Evolutionary conservation across 2,888 invertebrate species (phyloP).

Genomic region (Cotesia congregata): DNA sequence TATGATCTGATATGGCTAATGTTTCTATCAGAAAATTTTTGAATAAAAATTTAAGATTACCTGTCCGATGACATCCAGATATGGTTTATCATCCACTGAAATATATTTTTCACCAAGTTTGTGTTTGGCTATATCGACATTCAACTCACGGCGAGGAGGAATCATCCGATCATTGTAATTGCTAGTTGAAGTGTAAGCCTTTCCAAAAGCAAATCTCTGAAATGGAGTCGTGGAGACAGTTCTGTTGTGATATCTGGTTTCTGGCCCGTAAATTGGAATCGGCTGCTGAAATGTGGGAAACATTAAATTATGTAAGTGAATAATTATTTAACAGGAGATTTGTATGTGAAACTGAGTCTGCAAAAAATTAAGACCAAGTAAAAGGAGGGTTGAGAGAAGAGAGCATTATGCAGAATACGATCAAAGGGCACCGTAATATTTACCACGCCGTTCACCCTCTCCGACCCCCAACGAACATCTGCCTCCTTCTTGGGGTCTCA

Average conservation of each 20-base stretch:
- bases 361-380: conserved; percentile 18
- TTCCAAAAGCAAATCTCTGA: not conserved
- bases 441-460: conserved; percentile 50
- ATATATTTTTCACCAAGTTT: not conserved
- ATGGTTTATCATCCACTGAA: not conserved
- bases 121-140: not conserved
- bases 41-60: not conserved
- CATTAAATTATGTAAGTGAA: not conserved
- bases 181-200: not conserved
- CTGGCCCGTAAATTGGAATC: conserved; percentile 42
- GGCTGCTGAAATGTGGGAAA: conserved; percentile 37
- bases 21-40: not conserved
- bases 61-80: not conserved
- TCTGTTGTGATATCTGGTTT: not conserved
- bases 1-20: no score
- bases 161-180: not conserved
- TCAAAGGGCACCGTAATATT: conserved; percentile 56
- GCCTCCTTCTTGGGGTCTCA: conserved; percentile 44
- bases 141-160: not conserved
- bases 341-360: conserved; percentile 46
- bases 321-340: conserved; percentile 49
- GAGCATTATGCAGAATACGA: conserved; percentile 57
- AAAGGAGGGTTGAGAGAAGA: conserved; percentile 40
- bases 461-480: conserved; percentile 63
- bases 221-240: not conserved